Base-by-base conservation (phyloP, 2,113 vertebrate species). In the Sapayoa aenigma region DNA sequence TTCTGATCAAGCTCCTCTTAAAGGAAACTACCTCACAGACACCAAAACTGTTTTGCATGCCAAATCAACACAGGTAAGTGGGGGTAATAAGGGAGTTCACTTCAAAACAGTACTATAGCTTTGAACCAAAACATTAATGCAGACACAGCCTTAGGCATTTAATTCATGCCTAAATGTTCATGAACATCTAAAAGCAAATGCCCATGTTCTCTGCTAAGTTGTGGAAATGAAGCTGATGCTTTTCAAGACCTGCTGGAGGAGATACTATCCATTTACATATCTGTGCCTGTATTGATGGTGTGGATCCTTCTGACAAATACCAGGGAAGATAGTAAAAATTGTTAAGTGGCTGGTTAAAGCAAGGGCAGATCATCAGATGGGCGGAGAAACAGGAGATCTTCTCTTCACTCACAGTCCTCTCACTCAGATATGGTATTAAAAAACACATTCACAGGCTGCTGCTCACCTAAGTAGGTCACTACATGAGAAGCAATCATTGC, bases 91-190 rank as follows among this genome's bases (percentile, higher is more conserved):
- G 50, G 28, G 46, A 79, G 60, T 59, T 93, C 55, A 90, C 72
- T 83, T 93, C 93, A 87, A 87, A 95, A 84, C 35, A 52, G 39
- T 50, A 39, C 71, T 77, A 44, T 6, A 88, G 74, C 91, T 95
- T 93, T 93, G 73, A 95, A 95, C 52, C 7, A 56, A 71, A 75
- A 60, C 47, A 37, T 67, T 87, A 55, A 37, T 2, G 16, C 47
- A 91, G 84, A 76, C 68, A 76, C 25, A 84, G 74, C 91, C 68
- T 72, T 42, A 88, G 68, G 69, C 84, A 67, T n/a, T 67, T 95
- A 67, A 66, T 84, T 80, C 52, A 87, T 60, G 42, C 21, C 33
- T 75, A 47, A 87, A 15, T 47, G 16, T 41, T 25, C 74, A 39
- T 4, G 72, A 89, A 77, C 37, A 41, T 68, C 73, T 60, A 47